These are phyloP conservation scores for Sinosuthora webbiana DNA, from an alignment of 2,113 vertebrate genomes.

Conservation along the genomic window DNA sequence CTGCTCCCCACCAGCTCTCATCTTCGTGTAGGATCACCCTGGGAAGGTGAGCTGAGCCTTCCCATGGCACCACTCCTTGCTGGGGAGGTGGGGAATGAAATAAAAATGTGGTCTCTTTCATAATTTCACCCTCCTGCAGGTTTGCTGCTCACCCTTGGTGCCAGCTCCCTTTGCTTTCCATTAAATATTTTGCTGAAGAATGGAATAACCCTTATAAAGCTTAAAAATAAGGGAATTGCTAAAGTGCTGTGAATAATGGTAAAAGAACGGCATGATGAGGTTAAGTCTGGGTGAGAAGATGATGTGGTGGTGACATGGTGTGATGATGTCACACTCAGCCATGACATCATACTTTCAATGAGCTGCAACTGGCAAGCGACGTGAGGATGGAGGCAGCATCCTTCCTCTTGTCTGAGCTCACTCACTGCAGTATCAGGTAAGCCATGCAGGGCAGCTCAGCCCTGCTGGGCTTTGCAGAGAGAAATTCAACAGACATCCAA, in stretches of 20 bases:
- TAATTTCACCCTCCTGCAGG: not conserved
- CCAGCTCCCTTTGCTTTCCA: not conserved
- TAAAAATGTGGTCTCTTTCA: not conserved
- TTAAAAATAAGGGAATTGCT: not conserved
- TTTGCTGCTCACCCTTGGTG: not conserved
- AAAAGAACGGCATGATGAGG: not conserved
- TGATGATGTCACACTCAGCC: not conserved
- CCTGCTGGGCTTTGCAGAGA: not conserved
- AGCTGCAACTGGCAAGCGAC: not conserved
- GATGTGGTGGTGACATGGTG: accelerated
- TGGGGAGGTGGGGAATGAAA: not conserved
- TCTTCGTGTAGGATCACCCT: constrained; percentile 71
- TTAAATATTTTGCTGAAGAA: not conserved
- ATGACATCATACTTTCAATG: accelerated
- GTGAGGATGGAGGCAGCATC: not conserved
- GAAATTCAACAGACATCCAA: not conserved
- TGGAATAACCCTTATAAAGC: not conserved
- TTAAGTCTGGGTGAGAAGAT: not conserved
- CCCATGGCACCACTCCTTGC: not conserved
- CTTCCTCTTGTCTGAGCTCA: constrained; percentile 14
- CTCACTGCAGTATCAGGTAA: constrained; percentile 70
- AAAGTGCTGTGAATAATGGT: not conserved
- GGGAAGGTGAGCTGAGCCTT: not conserved
- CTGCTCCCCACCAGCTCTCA: constrained; percentile 77
- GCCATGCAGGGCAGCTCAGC: not conserved